Base-by-base conservation (phyloP, 1,140 invertebrate species). In the Armadillidium nasatum region DNA sequence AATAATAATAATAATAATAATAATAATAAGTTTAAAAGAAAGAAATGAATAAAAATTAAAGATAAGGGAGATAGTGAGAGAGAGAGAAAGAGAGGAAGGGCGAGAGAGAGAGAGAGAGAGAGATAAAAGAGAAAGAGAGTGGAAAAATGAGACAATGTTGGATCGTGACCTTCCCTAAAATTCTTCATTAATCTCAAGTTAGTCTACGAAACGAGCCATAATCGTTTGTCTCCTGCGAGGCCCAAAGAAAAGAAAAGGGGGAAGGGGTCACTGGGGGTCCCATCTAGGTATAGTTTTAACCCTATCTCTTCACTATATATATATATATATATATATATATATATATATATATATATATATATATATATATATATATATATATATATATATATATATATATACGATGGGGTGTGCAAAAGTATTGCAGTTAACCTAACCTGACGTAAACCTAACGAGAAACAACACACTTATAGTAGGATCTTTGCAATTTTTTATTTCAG, bases 101-200 rank as follows among this genome's bases (percentile, higher is more conserved):
- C 1, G 11, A 19, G 50, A 60, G 19, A 60, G 50, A 60, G 19
- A 60, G 50, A 60, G 50, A 60, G 11, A 19, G 50, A 60, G 19
- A 60, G 50, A 60, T 3, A 7, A 19, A 7, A 13, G 50, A 19
- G 33, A 33, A 6, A 60, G 19, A 19, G 11, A 33, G 33, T 3
- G 33, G 50, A 60, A 7, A 60, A 19, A 60, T 19, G 50, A 19
- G 33, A 33, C 33, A 60, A 60, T 13, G 11, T 60, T 60, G 11
- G 19, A 19, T 60, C 19, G 50, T 60, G 50, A 15, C 50, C 19
- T 60, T 60, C 50, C 19, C 11, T 60, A 60, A 60, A 60, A 60
- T 60, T 19, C 11, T 19, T 60, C 50, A 60, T 60, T 60, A 60
- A 60, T 60, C 50, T 60, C 50, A 60, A 60, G 11, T 60, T 60